Evolutionary conservation across 2,797 vertebrate species (phyloP).

Genomic region (Heliangelus exortis): DNA sequence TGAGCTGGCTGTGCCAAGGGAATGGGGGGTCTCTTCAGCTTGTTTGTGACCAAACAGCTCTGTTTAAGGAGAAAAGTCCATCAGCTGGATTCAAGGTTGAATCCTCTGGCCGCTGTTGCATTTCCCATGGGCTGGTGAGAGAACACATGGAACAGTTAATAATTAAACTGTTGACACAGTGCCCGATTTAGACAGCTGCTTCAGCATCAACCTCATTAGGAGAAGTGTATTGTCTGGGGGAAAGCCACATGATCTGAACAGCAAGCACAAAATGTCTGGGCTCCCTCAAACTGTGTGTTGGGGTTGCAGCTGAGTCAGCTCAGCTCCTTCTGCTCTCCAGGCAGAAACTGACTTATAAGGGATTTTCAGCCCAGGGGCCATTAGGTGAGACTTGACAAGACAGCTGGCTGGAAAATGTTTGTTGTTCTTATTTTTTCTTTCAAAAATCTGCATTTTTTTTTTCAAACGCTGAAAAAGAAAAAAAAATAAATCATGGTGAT

Average conservation of each 20-base stretch:
- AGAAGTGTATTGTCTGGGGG: background rate
- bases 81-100: background rate
- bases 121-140: background rate
- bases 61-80: background rate
- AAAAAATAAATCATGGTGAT: background rate
- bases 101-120: background rate
- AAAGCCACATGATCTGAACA: background rate
- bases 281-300: background rate
- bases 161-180: constrained; percentile 23
- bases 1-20: background rate
- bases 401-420: background rate
- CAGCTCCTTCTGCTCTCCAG: background rate
- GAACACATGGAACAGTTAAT: background rate
- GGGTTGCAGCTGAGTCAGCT: background rate
- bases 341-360: background rate
- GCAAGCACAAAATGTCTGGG: background rate
- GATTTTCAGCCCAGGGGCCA: background rate
- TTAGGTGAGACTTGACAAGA: background rate
- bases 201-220: background rate
- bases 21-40: background rate
- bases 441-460: background rate
- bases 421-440: background rate
- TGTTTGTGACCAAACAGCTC: background rate
- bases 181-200: constrained; percentile 10
- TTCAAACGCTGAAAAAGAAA: background rate